Conservation (phyloP, 1,140 invertebrate genomes). For the Chlorops oryzae region DNA sequence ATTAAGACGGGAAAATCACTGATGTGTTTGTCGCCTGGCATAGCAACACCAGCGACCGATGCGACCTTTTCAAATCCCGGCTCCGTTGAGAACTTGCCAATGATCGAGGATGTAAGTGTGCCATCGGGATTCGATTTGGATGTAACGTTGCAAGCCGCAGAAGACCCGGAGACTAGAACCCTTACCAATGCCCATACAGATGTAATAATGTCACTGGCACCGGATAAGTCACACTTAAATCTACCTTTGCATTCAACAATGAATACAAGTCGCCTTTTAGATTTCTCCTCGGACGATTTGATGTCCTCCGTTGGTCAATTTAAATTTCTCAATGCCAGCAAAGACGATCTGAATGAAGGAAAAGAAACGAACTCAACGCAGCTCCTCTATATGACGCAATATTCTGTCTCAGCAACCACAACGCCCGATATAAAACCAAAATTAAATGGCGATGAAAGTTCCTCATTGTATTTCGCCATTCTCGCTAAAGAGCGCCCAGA, state of each 20-base stretch:
- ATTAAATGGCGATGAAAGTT: slow-evolving; percentile 19
- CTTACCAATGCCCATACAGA: slow-evolving; percentile 22
- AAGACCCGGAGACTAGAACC: not conserved
- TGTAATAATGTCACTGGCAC: slow-evolving; percentile 24
- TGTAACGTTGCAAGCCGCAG: not conserved
- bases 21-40: slow-evolving; percentile 5
- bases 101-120: slow-evolving; percentile 37
- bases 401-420: slow-evolving; percentile 16
- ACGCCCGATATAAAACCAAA: slow-evolving; percentile 14
- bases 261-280: slow-evolving; percentile 35
- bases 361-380: slow-evolving; percentile 21
- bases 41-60: slow-evolving; percentile 12
- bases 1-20: no score
- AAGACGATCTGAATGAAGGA: slow-evolving; percentile 5
- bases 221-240: slow-evolving; percentile 36
- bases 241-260: slow-evolving; percentile 38
- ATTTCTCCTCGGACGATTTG: slow-evolving; percentile 19
- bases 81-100: slow-evolving; percentile 31
- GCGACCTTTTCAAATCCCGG: slow-evolving; percentile 17
- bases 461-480: slow-evolving; percentile 29
- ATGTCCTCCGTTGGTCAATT: slow-evolving; percentile 30
- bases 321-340: slow-evolving; percentile 32
- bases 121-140: slow-evolving; percentile 26
- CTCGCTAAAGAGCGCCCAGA: slow-evolving; percentile 30
- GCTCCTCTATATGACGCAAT: slow-evolving; percentile 29